These are phyloP conservation scores for Nyctereutes procyonoides DNA, from an alignment of 2,113 vertebrate species.

Conservation along the genomic window DNA sequence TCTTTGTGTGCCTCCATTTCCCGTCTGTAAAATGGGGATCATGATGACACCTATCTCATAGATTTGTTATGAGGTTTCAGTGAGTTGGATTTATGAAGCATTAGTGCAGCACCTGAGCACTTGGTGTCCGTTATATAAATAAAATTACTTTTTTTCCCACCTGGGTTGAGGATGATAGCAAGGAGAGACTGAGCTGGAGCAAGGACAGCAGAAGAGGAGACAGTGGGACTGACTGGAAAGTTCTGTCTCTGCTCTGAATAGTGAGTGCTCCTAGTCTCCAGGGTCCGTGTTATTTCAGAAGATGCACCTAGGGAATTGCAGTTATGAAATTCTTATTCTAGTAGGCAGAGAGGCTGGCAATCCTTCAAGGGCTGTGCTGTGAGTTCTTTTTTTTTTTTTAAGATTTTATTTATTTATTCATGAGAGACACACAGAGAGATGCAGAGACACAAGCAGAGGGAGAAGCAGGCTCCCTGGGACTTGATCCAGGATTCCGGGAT, in stretches of 20 bases:
- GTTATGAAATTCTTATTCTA: too few species aligned
- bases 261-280: background rate
- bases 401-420: too few species aligned
- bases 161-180: background rate
- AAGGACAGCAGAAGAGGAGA: background rate
- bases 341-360: background rate
- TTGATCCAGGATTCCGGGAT: too few species aligned
- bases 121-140: background rate
- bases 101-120: background rate
- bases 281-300: background rate
- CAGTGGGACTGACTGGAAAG: background rate
- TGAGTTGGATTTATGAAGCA: background rate
- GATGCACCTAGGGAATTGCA: background rate
- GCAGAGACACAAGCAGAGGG: too few species aligned
- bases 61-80: background rate
- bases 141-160: background rate
- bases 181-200: background rate
- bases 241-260: background rate
- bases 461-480: too few species aligned
- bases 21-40: background rate
- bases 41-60: background rate
- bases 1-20: background rate
- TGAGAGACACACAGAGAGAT: too few species aligned
- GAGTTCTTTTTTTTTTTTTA: background rate
- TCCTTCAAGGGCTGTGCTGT: background rate